A percentile compares a stretch with the other conserved stretches of the same genome.
Evolutionary conservation across 2,888 invertebrate genomes (phyloP).

Genomic region (Empis stercorea): DNA sequence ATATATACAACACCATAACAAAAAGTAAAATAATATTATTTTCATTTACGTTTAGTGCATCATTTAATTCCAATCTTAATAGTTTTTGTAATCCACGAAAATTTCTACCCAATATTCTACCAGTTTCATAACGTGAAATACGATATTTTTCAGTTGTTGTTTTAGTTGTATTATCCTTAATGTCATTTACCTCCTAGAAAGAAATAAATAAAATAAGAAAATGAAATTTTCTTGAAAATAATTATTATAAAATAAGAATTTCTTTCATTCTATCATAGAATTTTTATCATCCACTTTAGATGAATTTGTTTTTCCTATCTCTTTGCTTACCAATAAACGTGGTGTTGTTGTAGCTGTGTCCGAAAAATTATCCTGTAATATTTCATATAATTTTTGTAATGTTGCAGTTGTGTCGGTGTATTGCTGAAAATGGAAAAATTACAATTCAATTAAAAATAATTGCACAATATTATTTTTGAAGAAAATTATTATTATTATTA

Average conservation of each 20-base stretch:
- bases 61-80: constrained; percentile 27
- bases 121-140: constrained; percentile 32
- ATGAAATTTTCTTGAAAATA: background rate
- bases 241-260: background rate
- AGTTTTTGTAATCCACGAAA: constrained; percentile 31
- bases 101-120: constrained; percentile 31
- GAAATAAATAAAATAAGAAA: background rate
- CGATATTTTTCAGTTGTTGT: constrained; percentile 29
- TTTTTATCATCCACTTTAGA: background rate
- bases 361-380: constrained; percentile 28
- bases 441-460: background rate
- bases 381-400: constrained; percentile 27
- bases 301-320: too few species aligned
- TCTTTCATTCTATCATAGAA: background rate
- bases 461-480: background rate
- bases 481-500: constrained; percentile 8
- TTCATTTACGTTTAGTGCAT: constrained; percentile 30
- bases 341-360: constrained; percentile 27
- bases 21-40: too few species aligned
- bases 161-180: constrained; percentile 18
- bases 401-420: constrained; percentile 30
- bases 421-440: constrained; percentile 23
- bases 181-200: constrained; percentile 14
- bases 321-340: constrained; percentile 3
- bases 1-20: too few species aligned